Conservation (phyloP, 1,140 invertebrate genomes). For the Neuroterus valhalla region DNA sequence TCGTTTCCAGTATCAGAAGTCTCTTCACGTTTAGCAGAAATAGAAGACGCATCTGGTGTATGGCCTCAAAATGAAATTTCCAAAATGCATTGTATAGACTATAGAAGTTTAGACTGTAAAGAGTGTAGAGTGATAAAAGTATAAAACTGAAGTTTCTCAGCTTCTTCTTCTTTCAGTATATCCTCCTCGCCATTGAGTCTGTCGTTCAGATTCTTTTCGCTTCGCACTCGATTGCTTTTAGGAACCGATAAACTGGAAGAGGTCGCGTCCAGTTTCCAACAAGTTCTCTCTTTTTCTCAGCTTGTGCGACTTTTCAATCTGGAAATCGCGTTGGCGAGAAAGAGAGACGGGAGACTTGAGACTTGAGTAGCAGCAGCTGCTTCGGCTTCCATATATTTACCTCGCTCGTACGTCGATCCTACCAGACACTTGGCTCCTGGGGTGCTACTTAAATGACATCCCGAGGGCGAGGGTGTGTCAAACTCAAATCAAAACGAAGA, state of each 20-base stretch:
- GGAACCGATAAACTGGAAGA: slow-evolving; percentile 27
- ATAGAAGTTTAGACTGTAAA: no score
- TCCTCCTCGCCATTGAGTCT: neutral
- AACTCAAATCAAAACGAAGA: slow-evolving; percentile 13
- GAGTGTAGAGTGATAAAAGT: neutral
- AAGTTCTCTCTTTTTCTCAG: slow-evolving; percentile 15
- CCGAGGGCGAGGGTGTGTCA: slow-evolving; percentile 7
- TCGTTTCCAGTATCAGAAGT: no score
- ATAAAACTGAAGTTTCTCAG: neutral
- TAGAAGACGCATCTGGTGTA: no score
- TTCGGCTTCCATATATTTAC: neutral
- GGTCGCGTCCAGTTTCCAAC: slow-evolving; percentile 28
- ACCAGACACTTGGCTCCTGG: slow-evolving; percentile 14
- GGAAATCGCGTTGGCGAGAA: neutral
- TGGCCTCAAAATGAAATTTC: no score
- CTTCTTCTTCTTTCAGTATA: neutral
- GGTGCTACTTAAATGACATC: slow-evolving; percentile 16
- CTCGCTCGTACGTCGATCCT: no score
- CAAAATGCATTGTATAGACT: no score
- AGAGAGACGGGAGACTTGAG: no score
- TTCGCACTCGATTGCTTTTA: slow-evolving; percentile 28
- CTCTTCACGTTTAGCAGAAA: no score
- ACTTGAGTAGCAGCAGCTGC: slow-evolving; percentile 12
- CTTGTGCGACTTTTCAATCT: slow-evolving; percentile 19
- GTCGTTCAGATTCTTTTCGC: slow-evolving; percentile 16